Evolutionary conservation across 2,888 invertebrate genomes (phyloP), one percentile per base, ranked within the genome.

Genomic region (Pammene fasciana): DNA sequence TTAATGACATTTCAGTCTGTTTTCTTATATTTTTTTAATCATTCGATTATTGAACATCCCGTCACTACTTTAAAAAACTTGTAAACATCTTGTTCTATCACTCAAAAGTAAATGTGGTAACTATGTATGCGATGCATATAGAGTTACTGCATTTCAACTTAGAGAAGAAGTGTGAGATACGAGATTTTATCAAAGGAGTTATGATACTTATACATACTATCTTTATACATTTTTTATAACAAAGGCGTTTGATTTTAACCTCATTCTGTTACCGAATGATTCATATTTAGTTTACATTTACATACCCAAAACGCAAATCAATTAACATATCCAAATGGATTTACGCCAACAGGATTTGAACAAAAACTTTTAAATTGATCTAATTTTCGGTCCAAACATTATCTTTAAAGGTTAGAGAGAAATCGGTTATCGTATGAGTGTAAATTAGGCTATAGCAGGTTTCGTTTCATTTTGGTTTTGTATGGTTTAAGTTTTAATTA

Each of bases 281-380:
- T 64, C 54, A 66, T 38, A 43, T 66, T 38, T 41, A 50, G 43
- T 50, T 50, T 52, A 50, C 52, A 34, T 67, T 10, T 55, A n/a
- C n/a, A n/a, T n/a, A n/a, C 36, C 38, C 16, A 59, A 56, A 43
- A 18, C 34, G 45, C 64, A 65, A 26, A 36, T 45, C 54, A 70
- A 59, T 70, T 70, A 57, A 36, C 68, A 70, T 46, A 65, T 38
- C 68, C 68, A 65, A 70, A 70, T 65, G 52, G 36, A 65, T 65
- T 52, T 54, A 46, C 26, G 46, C 36, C 57, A 70, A 70, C 68
- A 59, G 65, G 65, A 65, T 60, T 65, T 65, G 59, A 54, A 70
- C 68, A 70, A 70, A 59, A 70, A 65, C 52, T 14, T n/a, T 52
- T 46, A 70, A 64, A 59, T 70, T 70, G 38, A 65, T 54, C 68